phyloP scores from a whole-genome alignment of 2,797 vertebrate species.

The Schizopygopsis pylzovi region DNA sequence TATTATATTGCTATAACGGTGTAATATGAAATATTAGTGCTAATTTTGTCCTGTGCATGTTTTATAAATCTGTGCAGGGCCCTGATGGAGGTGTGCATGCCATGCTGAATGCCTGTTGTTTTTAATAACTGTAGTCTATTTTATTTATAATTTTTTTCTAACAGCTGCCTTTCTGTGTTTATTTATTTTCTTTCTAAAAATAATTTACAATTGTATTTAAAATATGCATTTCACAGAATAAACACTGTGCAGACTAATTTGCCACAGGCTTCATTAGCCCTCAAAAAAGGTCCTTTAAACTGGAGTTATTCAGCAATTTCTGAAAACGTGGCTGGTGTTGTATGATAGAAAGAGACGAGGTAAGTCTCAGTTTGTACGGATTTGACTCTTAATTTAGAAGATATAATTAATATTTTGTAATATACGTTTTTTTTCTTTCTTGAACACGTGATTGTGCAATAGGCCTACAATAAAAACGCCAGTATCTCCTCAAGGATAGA shows the following conservation, averaged over 20 bases:
- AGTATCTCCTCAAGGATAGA: not conserved
- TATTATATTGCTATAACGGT: not conserved
- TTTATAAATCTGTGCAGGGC: constrained; percentile 1
- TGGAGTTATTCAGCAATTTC: not conserved
- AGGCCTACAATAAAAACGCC: not conserved
- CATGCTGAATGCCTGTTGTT: constrained; percentile 4
- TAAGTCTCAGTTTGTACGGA: not conserved
- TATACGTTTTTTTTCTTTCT: not conserved
- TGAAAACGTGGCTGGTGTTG: not conserved
- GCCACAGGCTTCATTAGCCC: not conserved
- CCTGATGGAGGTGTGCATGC: not conserved
- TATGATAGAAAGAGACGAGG: not conserved
- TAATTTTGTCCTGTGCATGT: not conserved
- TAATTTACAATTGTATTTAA: too few relatives aligned
- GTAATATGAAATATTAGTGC: not conserved
- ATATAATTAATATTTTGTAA: not conserved
- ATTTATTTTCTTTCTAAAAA: not conserved
- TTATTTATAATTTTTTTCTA: not conserved
- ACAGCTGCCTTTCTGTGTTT: not conserved
- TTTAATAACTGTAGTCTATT: not conserved
- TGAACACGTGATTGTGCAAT: not conserved
- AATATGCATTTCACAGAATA: not conserved
- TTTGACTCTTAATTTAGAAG: not conserved
- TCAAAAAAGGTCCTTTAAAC: not conserved
- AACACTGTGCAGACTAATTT: not conserved